These are phyloP conservation scores for Tipula vernalis DNA, from an alignment of 2,888 invertebrate species.

Conservation along the genomic window DNA sequence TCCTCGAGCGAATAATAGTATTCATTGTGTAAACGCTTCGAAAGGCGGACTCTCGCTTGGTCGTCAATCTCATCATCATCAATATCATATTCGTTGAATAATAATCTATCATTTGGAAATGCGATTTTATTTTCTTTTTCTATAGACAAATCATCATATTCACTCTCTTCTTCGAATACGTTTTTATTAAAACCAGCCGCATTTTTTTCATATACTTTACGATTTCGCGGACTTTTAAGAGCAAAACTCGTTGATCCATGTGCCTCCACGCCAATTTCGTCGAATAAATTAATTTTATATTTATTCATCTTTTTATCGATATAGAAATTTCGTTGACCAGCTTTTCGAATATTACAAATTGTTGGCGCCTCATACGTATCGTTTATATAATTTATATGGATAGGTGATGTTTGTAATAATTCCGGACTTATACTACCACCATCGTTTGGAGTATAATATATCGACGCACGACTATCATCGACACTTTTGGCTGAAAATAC, in stretches of 20 bases:
- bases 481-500: conserved; percentile 20
- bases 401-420: conserved; percentile 34
- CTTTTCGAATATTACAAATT: not conserved
- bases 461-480: conserved; percentile 51
- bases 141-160: not conserved
- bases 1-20: conserved; percentile 15
- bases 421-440: conserved; percentile 44
- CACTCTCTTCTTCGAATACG: not conserved
- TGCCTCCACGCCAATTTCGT: not conserved
- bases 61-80: not conserved
- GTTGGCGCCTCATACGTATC: conserved; percentile 27
- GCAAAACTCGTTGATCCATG: not conserved
- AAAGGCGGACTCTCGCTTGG: conserved; percentile 12
- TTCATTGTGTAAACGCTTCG: conserved; percentile 11
- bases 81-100: not conserved
- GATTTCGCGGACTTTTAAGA: not conserved
- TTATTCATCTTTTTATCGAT: conserved; percentile 5
- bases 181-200: not conserved
- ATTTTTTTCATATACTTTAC: not conserved
- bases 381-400: conserved; percentile 40
- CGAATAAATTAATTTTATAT: not conserved
- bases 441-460: conserved; percentile 75
- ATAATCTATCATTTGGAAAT: conserved; percentile 9
- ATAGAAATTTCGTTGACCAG: not conserved
- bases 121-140: not conserved